Evolutionary conservation across 2,888 invertebrate species (phyloP).

Genomic region (Colostygia pectinataria): DNA sequence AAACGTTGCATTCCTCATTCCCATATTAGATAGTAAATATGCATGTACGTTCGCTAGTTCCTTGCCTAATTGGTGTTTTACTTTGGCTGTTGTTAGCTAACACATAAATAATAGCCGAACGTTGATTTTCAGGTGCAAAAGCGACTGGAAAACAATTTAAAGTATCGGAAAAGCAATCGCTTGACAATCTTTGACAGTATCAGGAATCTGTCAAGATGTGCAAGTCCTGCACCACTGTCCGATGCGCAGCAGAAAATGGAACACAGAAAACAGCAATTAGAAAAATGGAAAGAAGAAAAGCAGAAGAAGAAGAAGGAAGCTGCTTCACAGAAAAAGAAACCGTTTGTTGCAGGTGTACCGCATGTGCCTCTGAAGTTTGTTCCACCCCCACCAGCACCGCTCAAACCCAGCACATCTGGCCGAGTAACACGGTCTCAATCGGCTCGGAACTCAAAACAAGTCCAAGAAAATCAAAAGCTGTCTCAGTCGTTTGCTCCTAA

Average conservation of each 20-base stretch:
- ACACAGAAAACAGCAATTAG: conserved; percentile 59
- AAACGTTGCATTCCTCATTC: conserved; percentile 3
- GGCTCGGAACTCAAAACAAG: conserved; percentile 35
- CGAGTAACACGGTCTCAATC: conserved; percentile 66
- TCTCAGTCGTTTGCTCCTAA: conserved; percentile 77
- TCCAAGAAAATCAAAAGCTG: conserved; percentile 15
- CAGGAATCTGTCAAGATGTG: conserved; percentile 51
- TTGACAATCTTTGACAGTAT: conserved; percentile 58
- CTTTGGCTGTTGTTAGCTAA: neutral
- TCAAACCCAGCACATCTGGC: conserved; percentile 59
- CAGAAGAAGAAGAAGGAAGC: conserved; percentile 62
- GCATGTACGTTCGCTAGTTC: conserved; percentile 1
- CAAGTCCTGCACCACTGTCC: conserved; percentile 45
- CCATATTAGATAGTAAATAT: conserved; percentile 3
- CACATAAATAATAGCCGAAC: neutral
- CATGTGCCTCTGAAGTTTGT: conserved; percentile 54
- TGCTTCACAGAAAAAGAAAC: conserved; percentile 62
- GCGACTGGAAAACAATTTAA: conserved; percentile 54
- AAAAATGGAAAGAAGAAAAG: conserved; percentile 73
- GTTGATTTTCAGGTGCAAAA: conserved; percentile 52
- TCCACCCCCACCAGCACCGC: conserved; percentile 56
- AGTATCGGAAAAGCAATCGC: conserved; percentile 56
- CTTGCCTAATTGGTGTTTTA: neutral
- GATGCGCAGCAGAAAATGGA: conserved; percentile 49
- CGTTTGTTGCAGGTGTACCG: conserved; percentile 61